These are phyloP conservation scores for Achroia grisella DNA, from an alignment of 1,140 invertebrate species.

Conservation along the genomic window DNA sequence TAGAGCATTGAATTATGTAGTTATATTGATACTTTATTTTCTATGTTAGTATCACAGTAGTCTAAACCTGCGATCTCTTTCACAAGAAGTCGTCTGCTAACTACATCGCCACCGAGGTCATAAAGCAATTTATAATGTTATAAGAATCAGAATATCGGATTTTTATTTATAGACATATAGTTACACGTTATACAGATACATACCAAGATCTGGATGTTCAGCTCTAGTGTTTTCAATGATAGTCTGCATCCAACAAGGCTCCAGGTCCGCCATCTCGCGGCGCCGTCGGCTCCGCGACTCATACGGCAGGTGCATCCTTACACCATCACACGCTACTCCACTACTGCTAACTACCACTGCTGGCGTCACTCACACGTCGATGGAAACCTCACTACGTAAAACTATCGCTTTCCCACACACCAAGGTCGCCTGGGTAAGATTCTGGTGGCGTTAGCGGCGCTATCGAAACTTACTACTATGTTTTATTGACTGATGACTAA, in stretches of 20 bases:
- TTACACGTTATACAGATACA: neutral
- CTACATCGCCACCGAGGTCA: no score
- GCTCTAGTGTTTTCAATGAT: conserved; percentile 55
- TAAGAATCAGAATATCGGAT: no score
- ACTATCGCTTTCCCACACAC: conserved; percentile 8
- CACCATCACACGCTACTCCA: conserved; percentile 14
- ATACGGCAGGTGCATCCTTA: conserved; percentile 66
- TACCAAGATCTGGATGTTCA: conserved; percentile 62
- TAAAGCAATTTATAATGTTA: no score
- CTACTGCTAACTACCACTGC: neutral
- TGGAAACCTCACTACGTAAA: conserved; percentile 8
- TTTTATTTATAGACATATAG: no score
- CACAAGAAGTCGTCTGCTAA: no score
- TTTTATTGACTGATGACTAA: no score
- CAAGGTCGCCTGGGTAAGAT: conserved; percentile 12
- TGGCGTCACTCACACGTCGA: conserved; percentile 2
- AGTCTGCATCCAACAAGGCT: conserved; percentile 59
- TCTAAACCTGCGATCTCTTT: no score
- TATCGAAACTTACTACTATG: no score
- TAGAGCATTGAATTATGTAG: no score
- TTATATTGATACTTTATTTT: no score
- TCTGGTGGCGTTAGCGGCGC: no score
- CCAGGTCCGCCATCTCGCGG: conserved; percentile 59
- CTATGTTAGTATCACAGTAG: no score
- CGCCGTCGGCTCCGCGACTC: conserved; percentile 63